A percentile compares a stretch with the other conserved stretches of the same genome.
Conservation (phyloP, 2,888 invertebrate species). For the Mycogona germanica region DNA sequence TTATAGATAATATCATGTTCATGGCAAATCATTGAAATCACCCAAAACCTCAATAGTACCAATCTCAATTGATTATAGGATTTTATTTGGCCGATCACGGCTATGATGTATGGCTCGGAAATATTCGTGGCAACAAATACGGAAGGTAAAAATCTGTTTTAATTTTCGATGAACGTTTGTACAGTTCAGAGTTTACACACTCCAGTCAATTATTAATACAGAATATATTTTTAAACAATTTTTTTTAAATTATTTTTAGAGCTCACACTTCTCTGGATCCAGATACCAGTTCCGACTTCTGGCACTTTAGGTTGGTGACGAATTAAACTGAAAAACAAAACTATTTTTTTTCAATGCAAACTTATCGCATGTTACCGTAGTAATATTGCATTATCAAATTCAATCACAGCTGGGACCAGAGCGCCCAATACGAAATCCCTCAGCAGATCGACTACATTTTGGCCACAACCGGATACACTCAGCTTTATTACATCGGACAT, state of each 20-base stretch:
- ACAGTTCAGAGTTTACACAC: no score
- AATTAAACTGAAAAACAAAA: no score
- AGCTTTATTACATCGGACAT: slow-evolving; percentile 71
- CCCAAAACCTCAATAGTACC: no score
- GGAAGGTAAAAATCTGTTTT: no score
- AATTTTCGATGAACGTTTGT: no score
- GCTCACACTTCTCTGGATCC: slow-evolving; percentile 28
- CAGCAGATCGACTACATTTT: slow-evolving; percentile 62
- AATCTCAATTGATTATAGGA: slow-evolving; percentile 20
- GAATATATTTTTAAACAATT: no score
- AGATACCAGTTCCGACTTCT: slow-evolving; percentile 27
- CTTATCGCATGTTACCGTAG: no score
- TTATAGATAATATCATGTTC: no score
- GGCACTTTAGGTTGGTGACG: slow-evolving; percentile 28
- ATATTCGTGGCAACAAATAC: slow-evolving; percentile 35
- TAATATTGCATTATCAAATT: background rate
- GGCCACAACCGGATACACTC: slow-evolving; percentile 42
- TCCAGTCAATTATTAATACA: no score
- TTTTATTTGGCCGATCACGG: slow-evolving; percentile 34
- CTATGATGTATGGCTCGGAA: slow-evolving; percentile 37
- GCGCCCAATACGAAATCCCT: slow-evolving; percentile 67
- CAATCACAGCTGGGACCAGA: slow-evolving; percentile 11
- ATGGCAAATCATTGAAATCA: no score
- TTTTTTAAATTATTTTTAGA: no score
- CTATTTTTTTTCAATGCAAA: background rate